Evolutionary conservation across 2,113 vertebrate genomes (phyloP).

Genomic region (Callipepla squamata): DNA sequence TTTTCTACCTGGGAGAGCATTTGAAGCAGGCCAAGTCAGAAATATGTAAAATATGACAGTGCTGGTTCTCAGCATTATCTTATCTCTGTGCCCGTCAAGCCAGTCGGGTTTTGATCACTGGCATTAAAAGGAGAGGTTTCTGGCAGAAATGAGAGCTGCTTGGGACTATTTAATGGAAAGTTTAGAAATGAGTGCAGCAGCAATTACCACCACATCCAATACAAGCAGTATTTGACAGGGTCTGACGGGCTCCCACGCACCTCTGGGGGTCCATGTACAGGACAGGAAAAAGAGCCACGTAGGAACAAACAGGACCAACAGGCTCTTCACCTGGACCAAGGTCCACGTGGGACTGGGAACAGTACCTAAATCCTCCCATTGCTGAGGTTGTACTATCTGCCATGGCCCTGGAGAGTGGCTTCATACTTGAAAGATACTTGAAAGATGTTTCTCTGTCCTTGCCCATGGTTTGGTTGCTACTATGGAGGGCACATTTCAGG

Average conservation of each 20-base stretch:
- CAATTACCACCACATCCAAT: background rate
- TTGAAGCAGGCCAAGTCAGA: background rate
- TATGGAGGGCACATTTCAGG: background rate
- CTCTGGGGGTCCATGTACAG: fast-evolving
- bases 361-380: background rate
- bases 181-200: background rate
- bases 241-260: background rate
- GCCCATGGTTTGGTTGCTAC: background rate
- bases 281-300: background rate
- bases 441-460: background rate
- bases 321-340: background rate
- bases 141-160: background rate
- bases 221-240: background rate
- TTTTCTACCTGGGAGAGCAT: conserved; percentile 5
- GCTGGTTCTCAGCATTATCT: background rate
- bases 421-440: background rate
- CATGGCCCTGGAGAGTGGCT: background rate
- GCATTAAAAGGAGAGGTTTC: background rate
- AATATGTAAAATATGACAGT: background rate
- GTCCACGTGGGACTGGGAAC: background rate
- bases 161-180: conserved; percentile 14
- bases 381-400: background rate
- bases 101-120: background rate
- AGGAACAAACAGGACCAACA: background rate
- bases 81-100: background rate